A percentile compares a stretch with the other conserved stretches of the same genome.
Conservation (phyloP, 2,888 invertebrate species). For the Thumatha senex region DNA sequence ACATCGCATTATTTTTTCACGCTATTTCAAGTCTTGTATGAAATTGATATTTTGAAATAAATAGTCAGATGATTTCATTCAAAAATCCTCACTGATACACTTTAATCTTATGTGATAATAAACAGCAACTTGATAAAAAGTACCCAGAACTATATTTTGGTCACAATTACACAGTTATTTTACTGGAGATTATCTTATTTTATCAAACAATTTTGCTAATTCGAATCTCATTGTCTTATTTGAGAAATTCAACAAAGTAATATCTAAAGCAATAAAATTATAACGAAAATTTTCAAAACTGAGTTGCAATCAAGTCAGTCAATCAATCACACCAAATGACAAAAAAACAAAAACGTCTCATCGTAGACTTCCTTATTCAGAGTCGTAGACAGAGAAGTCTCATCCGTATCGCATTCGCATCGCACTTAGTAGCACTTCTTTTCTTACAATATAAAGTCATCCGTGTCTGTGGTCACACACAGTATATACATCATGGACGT, state of each 20-base stretch:
- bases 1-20: constrained; percentile 77
- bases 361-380: too few species aligned
- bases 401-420: too few species aligned
- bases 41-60: constrained; percentile 2
- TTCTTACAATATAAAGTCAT: too few species aligned
- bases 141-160: constrained; percentile 10
- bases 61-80: constrained; percentile 1
- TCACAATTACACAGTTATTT: constrained; percentile 12
- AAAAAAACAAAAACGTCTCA: constrained; percentile 2
- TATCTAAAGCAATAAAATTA: constrained; percentile 17
- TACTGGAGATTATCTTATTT: background rate
- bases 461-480: too few species aligned
- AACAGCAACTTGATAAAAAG: constrained; percentile 19
- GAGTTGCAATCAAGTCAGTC: constrained; percentile 18
- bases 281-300: constrained; percentile 27
- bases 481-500: too few species aligned
- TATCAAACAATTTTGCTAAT: background rate
- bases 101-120: constrained; percentile 9
- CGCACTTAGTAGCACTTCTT: too few species aligned
- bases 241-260: background rate
- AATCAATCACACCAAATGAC: constrained; percentile 34
- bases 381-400: too few species aligned
- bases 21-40: constrained; percentile 32
- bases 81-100: constrained; percentile 8
- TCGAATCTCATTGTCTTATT: constrained; percentile 1